Percentiles rank a stretch among this genome's conserved stretches.
Conservation (phyloP, 2,113 vertebrate genomes). For the Apistogramma diplotaenia region DNA sequence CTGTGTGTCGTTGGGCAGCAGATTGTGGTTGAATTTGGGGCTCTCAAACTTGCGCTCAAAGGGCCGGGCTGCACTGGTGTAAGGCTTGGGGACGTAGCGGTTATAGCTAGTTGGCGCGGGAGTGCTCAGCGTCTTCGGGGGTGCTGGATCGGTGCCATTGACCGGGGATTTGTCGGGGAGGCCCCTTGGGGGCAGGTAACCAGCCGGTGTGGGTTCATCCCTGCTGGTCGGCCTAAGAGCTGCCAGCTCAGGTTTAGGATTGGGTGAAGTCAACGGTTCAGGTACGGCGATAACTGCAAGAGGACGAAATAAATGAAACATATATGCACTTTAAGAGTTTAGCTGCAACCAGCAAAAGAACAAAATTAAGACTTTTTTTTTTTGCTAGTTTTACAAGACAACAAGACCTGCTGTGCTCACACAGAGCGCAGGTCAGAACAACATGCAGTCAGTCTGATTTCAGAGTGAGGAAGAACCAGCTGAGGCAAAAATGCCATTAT, state of each 20-base stretch:
- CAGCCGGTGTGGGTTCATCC: conserved; percentile 82
- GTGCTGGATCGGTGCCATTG: conserved; percentile 81
- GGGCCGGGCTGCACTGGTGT: conserved; percentile 84
- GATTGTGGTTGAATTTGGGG: conserved; percentile 98
- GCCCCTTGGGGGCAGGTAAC: conserved; percentile 72
- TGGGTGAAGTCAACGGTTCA: conserved; percentile 80
- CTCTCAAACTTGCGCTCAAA: conserved; percentile 99
- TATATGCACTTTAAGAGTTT: background rate
- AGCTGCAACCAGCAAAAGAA: background rate
- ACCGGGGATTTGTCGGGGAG: conserved; percentile 82
- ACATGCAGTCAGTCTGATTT: background rate
- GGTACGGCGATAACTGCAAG: conserved; percentile 78
- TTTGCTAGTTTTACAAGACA: background rate
- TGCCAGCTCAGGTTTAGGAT: conserved; percentile 83
- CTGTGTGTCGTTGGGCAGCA: conserved; percentile 88
- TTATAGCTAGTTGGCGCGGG: conserved; percentile 78
- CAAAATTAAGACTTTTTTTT: background rate
- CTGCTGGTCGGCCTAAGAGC: conserved; percentile 81
- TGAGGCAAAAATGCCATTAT: background rate
- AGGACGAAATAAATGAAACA: background rate
- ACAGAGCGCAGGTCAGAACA: background rate
- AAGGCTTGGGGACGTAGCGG: conserved; percentile 87
- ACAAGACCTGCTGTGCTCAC: background rate
- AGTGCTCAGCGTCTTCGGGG: conserved; percentile 72
- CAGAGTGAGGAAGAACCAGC: background rate